Conservation (phyloP, 1,140 invertebrate species). For the Teleogryllus occipitalis region DNA sequence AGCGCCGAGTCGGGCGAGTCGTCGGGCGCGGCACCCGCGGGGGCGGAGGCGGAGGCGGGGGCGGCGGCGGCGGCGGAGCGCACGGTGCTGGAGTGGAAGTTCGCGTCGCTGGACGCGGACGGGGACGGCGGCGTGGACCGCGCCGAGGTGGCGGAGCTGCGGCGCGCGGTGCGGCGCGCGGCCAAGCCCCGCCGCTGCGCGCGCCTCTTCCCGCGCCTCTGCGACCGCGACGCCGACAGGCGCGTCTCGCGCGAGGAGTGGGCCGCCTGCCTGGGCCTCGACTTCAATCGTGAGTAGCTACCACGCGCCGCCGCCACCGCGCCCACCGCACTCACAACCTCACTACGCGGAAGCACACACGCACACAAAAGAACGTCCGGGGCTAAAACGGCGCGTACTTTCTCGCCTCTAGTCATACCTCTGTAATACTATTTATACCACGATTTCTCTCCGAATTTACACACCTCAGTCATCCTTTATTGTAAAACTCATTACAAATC, state of each 20-base stretch:
- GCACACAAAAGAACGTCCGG: too few relatives aligned
- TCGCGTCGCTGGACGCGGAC: slow-evolving; percentile 68
- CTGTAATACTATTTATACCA: too few relatives aligned
- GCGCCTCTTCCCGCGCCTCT: slow-evolving; percentile 74
- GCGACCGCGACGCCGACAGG: slow-evolving; percentile 71
- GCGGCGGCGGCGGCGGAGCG: slow-evolving; percentile 29
- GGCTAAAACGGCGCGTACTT: too few relatives aligned
- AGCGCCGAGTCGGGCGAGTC: neutral
- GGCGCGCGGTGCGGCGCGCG: slow-evolving; percentile 71
- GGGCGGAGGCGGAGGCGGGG: slow-evolving; percentile 19
- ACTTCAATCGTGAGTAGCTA: slow-evolving; percentile 36
- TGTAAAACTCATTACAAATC: too few relatives aligned
- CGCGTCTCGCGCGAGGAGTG: slow-evolving; percentile 71
- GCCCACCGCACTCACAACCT: too few relatives aligned
- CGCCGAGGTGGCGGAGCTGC: slow-evolving; percentile 70
- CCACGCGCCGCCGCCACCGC: too few relatives aligned
- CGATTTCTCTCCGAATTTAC: too few relatives aligned
- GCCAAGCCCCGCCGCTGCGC: slow-evolving; percentile 83
- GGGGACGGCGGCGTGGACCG: slow-evolving; percentile 63
- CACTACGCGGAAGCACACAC: too few relatives aligned
- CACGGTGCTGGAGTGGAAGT: slow-evolving; percentile 77
- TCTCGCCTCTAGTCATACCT: too few relatives aligned
- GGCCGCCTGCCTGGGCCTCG: slow-evolving; percentile 57
- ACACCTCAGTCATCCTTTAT: too few relatives aligned
- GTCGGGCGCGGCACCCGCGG: neutral